These are phyloP conservation scores for Gavialis gangeticus DNA, from an alignment of 2,113 vertebrate species.

Conservation along the genomic window DNA sequence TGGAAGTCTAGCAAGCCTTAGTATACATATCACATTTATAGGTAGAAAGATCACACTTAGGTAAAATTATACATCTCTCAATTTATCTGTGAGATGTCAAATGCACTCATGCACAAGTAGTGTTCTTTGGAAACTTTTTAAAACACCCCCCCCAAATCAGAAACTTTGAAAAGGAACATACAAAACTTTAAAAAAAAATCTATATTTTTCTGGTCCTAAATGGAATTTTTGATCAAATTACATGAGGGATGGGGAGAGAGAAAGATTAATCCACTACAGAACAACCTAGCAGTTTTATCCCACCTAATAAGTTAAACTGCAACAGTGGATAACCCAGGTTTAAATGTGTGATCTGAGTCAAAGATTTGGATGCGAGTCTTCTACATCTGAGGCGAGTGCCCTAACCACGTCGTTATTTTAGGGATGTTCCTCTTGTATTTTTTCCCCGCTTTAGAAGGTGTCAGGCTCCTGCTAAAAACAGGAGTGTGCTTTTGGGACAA, in stretches of 20 bases:
- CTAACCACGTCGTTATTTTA: neutral
- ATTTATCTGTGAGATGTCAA: neutral
- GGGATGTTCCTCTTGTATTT: too few species aligned
- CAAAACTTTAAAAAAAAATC: too few species aligned
- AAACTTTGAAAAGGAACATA: neutral
- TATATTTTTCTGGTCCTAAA: neutral
- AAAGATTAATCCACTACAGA: too few species aligned
- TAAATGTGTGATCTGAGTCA: neutral
- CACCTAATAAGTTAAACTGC: too few species aligned
- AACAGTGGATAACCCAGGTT: too few species aligned
- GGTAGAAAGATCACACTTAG: neutral
- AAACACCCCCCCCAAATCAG: neutral
- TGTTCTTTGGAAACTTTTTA: neutral
- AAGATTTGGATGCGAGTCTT: neutral
- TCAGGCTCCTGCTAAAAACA: too few species aligned
- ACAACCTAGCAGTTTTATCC: too few species aligned
- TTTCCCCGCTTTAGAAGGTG: too few species aligned
- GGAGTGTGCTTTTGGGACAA: too few species aligned
- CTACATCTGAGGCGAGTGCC: neutral
- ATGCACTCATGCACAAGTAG: neutral
- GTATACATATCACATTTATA: neutral
- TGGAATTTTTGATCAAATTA: neutral
- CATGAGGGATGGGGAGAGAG: too few species aligned
- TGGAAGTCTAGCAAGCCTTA: neutral
- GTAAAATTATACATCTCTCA: neutral